phyloP scores from a whole-genome alignment of 2,797 vertebrate species.

The Labeo calbasu region DNA sequence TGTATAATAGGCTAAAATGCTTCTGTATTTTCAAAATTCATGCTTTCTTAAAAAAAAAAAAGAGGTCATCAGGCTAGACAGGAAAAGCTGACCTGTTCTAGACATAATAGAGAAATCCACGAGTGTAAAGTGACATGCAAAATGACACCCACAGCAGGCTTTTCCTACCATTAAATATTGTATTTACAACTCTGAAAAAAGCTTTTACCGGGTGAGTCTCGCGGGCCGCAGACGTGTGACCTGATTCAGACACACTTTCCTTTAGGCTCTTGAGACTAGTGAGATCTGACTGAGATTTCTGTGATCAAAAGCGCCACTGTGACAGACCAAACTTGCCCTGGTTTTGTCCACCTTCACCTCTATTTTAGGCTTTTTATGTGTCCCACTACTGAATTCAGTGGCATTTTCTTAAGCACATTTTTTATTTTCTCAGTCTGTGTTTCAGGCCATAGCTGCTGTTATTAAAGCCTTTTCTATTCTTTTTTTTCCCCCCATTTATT shows the following conservation, averaged over 20 bases:
- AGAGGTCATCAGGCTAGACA: not conserved
- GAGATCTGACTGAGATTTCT: not conserved
- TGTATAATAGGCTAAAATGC: slow-evolving; percentile 37
- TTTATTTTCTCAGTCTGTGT: not conserved
- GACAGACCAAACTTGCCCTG: slow-evolving; percentile 14
- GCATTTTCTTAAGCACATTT: not conserved
- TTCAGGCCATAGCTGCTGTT: not conserved
- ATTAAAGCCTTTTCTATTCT: slow-evolving; percentile 3
- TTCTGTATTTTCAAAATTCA: slow-evolving; percentile 30
- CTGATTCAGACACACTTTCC: not conserved
- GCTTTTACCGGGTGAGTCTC: not conserved
- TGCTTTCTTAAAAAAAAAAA: not conserved
- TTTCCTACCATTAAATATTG: slow-evolving; percentile 38
- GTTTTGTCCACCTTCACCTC: not conserved
- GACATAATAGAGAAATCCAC: slow-evolving; percentile 35
- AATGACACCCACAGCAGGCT: slow-evolving; percentile 33
- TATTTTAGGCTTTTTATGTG: not conserved
- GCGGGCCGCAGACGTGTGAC: not conserved
- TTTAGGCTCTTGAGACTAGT: not conserved
- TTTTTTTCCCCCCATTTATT: not conserved
- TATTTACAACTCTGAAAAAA: slow-evolving; percentile 25
- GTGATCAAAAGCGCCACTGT: not conserved
- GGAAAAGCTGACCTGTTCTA: slow-evolving; percentile 37
- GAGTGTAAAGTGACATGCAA: slow-evolving; percentile 41
- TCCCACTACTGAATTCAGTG: not conserved